phyloP scores from a whole-genome alignment of 2,888 invertebrate genomes.

The Aleiodes leptofemur region DNA sequence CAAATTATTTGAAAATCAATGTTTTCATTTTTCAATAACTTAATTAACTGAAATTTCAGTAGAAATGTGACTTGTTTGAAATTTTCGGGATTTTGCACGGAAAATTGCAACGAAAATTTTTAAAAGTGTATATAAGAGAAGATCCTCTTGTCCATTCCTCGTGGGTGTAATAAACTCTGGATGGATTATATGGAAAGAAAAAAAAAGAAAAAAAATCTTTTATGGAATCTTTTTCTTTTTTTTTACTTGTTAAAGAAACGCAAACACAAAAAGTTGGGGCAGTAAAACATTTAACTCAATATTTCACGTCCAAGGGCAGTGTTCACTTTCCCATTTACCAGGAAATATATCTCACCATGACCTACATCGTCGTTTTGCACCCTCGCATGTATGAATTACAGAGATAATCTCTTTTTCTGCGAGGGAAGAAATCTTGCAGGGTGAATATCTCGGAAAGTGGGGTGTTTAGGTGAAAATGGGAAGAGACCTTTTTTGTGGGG shows the following conservation, averaged over 20 bases:
- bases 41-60: no score
- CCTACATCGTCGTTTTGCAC: neutral
- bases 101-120: no score
- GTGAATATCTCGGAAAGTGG: neutral
- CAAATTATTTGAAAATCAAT: no score
- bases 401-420: no score
- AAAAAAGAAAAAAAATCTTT: neutral
- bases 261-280: neutral
- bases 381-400: neutral
- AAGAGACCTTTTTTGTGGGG: neutral
- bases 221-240: neutral
- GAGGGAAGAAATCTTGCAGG: no score
- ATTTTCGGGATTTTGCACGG: no score
- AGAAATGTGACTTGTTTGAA: no score
- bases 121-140: neutral
- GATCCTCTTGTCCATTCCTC: neutral
- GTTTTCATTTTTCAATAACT: no score
- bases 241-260: neutral
- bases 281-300: conserved; percentile 16
- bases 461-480: neutral
- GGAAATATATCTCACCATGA: neutral
- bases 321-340: neutral
- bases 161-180: conserved; percentile 11
- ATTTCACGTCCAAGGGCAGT: conserved; percentile 4
- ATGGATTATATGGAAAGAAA: conserved; percentile 20